A percentile compares a stretch with the other conserved stretches of the same genome.
Conservation (phyloP, 2,797 vertebrate genomes). For the Rhinoraja longicauda region DNA sequence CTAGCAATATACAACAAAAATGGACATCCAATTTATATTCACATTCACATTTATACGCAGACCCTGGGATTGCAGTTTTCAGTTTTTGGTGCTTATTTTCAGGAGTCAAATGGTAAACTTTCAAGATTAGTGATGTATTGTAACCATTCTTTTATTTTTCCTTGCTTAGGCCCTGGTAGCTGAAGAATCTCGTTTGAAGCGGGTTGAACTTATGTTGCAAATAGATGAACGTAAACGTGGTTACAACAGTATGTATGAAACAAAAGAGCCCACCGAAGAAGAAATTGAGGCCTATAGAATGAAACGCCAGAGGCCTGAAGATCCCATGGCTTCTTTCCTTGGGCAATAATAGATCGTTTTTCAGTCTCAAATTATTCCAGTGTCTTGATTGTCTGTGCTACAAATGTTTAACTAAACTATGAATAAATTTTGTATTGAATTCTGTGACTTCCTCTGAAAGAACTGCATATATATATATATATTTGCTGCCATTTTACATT, state of each 20-base stretch:
- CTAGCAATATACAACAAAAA: background rate
- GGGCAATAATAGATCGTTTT: conserved; percentile 61
- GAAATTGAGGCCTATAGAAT: conserved; percentile 97
- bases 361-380: background rate
- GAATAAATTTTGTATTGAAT: background rate
- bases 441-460: background rate
- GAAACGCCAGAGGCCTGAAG: conserved; percentile 81
- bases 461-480: background rate
- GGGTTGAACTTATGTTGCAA: conserved; percentile 79
- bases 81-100: background rate
- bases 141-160: background rate
- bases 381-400: background rate
- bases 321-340: conserved; percentile 93
- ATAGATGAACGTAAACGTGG: conserved; percentile 90
- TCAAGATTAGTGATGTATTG: background rate
- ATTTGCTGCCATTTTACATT: background rate
- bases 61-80: background rate
- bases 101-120: background rate
- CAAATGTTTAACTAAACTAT: background rate
- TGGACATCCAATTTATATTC: background rate
- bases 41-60: background rate
- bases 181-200: conserved; percentile 83
- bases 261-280: conserved; percentile 89
- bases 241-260: conserved; percentile 76
- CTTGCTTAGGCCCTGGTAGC: conserved; percentile 77